These are phyloP conservation scores for Hylaeus volcanicus DNA, from an alignment of 1,140 invertebrate species.

Conservation along the genomic window DNA sequence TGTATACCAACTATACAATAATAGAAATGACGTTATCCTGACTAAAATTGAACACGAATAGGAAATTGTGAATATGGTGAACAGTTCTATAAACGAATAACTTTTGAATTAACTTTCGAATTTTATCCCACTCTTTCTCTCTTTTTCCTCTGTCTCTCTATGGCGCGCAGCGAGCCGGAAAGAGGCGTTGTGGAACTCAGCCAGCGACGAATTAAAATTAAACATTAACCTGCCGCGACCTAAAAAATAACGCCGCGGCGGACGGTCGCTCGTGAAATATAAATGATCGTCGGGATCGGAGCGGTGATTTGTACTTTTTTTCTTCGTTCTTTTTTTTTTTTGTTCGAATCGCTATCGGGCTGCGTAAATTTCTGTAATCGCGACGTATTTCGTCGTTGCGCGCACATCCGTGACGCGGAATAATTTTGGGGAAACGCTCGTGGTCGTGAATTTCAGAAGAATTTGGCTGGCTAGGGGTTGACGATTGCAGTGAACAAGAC, in stretches of 20 bases:
- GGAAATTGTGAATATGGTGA: too few relatives aligned
- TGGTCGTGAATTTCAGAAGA: not conserved
- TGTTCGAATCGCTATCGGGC: not conserved
- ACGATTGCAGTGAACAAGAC: not conserved
- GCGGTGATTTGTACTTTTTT: constrained; percentile 6
- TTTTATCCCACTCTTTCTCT: not conserved
- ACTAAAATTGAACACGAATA: too few relatives aligned
- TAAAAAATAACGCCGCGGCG: constrained; percentile 5
- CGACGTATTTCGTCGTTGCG: not conserved
- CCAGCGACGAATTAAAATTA: constrained; percentile 22
- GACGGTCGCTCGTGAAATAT: constrained; percentile 21
- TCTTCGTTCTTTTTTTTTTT: not conserved
- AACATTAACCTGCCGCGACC: not conserved
- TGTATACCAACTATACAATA: too few relatives aligned
- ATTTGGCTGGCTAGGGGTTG: too few relatives aligned
- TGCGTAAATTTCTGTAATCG: constrained; percentile 32
- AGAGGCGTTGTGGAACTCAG: not conserved
- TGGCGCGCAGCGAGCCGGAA: too few relatives aligned
- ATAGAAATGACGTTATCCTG: too few relatives aligned
- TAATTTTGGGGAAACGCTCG: not conserved
- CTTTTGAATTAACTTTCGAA: too few relatives aligned
- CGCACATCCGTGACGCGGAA: not conserved
- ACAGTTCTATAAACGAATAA: too few relatives aligned
- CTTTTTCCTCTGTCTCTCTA: not conserved
- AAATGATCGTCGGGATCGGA: not conserved